Conservation (phyloP, 2,113 vertebrate species). For the Trematocara macrostoma region DNA sequence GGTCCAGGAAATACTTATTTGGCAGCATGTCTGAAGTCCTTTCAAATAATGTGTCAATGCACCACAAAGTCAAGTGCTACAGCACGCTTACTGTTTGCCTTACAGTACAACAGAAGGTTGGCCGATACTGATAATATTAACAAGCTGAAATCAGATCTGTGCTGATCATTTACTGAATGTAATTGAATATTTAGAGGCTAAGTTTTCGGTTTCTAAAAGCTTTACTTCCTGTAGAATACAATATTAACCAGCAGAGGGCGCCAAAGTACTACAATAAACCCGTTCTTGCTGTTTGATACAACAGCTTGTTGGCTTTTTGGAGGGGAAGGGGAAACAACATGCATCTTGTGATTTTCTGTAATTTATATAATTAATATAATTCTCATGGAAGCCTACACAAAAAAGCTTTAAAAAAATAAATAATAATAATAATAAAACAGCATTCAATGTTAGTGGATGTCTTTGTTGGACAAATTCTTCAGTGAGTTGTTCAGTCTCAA, state of each 20-base stretch:
- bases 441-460: not conserved
- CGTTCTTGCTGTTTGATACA: not conserved
- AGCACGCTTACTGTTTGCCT: not conserved
- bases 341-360: not conserved
- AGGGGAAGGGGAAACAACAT: not conserved
- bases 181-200: not conserved
- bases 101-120: not conserved
- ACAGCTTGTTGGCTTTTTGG: not conserved
- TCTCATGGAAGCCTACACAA: not conserved
- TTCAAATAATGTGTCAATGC: not conserved
- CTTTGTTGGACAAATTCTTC: not conserved
- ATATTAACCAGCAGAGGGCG: conserved; percentile 32
- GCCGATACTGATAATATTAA: not conserved
- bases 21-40: conserved; percentile 24
- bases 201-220: not conserved
- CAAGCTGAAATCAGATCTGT: not conserved
- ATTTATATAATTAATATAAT: not conserved
- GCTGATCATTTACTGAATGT: not conserved
- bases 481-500: not conserved
- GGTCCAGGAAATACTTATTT: not conserved
- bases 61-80: not conserved
- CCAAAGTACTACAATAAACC: not conserved
- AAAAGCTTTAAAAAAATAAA: not conserved
- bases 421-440: too few relatives aligned
- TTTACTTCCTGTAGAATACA: not conserved